phyloP scores from a whole-genome alignment of 2,797 vertebrate genomes.

The Hoplostethus mediterraneus region DNA sequence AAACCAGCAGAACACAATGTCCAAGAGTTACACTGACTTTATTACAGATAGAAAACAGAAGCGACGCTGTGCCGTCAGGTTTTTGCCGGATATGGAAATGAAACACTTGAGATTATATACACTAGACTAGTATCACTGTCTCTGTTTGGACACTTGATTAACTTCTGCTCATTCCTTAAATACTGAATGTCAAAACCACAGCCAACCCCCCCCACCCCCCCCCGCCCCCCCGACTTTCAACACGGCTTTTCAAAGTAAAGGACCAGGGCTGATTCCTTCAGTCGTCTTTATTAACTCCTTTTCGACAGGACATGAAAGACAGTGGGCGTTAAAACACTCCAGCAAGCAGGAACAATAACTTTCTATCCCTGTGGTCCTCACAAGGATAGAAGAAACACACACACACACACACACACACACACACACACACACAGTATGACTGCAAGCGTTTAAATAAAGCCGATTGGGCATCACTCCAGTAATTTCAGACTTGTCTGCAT shows the following conservation, averaged over 20 bases:
- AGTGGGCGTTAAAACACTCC: constrained; percentile 3
- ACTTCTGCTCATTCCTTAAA: constrained; percentile 18
- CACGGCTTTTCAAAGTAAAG: background rate
- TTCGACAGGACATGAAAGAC: background rate
- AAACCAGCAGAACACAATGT: too few species aligned
- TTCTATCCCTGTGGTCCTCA: constrained; percentile 8
- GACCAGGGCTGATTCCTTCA: background rate
- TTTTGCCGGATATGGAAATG: too few species aligned
- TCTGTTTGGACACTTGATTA: constrained; percentile 6
- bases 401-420: constrained; percentile 2
- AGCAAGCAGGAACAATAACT: constrained; percentile 10
- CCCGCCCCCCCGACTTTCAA: too few species aligned
- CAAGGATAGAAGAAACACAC: background rate
- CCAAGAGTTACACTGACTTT: too few species aligned
- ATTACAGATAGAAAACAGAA: too few species aligned
- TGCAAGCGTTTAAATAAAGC: constrained; percentile 30
- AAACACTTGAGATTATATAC: constrained; percentile 11
- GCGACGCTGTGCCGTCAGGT: too few species aligned
- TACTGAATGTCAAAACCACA: background rate
- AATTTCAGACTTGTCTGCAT: constrained; percentile 32
- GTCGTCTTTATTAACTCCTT: constrained; percentile 12
- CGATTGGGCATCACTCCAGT: constrained; percentile 41
- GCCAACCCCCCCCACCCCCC: too few species aligned
- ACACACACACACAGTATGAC: constrained; percentile 14
- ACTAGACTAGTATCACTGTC: background rate